Evolutionary conservation across 2,888 invertebrate species (phyloP).

Genomic region (Tachystola acroxantha): DNA sequence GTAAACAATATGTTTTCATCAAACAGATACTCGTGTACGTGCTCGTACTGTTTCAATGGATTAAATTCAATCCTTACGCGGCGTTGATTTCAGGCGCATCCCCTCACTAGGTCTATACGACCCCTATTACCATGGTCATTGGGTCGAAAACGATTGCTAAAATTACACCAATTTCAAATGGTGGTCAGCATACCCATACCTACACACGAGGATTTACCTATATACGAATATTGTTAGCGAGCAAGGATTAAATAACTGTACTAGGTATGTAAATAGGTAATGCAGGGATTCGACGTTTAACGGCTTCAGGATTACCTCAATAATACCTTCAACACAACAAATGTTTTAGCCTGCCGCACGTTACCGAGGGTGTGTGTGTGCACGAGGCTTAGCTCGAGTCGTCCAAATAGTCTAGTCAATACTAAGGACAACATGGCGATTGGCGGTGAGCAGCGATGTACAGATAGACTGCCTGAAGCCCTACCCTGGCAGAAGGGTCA

Average conservation of each 20-base stretch:
- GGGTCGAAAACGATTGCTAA: constrained; percentile 37
- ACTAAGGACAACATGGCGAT: constrained; percentile 28
- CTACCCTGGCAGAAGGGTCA: constrained; percentile 48
- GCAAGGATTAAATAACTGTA: constrained; percentile 69
- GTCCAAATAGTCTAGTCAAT: constrained; percentile 28
- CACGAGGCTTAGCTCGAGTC: constrained; percentile 7
- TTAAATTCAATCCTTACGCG: constrained; percentile 49
- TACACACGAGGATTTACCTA: background rate
- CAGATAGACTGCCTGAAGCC: constrained; percentile 54
- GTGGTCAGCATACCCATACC: too few species aligned
- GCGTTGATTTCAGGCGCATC: constrained; percentile 44
- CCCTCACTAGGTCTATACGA: constrained; percentile 41
- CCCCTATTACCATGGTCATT: constrained; percentile 49
- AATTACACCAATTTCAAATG: constrained; percentile 15
- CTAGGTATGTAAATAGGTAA: constrained; percentile 70
- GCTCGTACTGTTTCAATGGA: constrained; percentile 52
- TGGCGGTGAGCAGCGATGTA: constrained; percentile 29
- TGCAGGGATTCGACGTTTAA: constrained; percentile 70
- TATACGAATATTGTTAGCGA: constrained; percentile 44
- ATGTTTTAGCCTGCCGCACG: constrained; percentile 57
- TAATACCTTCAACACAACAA: constrained; percentile 70
- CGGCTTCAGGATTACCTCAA: constrained; percentile 74
- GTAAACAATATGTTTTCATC: constrained; percentile 45
- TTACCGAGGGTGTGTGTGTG: constrained; percentile 21
- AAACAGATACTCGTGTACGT: too few species aligned